Evolutionary conservation across 1,140 invertebrate species (phyloP).

Genomic region (Littorina saxatilis): DNA sequence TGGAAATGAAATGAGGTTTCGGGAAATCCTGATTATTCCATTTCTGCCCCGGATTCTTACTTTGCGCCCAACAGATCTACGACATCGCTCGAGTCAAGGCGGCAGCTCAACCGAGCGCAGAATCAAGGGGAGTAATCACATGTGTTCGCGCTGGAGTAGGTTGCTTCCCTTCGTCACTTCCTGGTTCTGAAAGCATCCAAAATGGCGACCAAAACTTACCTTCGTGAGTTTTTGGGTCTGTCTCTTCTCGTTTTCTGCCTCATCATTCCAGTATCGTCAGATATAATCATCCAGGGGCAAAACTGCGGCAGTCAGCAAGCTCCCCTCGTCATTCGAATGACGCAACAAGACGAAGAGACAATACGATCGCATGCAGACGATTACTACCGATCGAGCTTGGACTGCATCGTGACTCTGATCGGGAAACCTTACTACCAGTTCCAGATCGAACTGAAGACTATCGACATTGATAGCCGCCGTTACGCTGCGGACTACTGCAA

Average conservation of each 20-base stretch:
- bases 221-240: neutral
- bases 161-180: conserved; percentile 11
- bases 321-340: conserved; percentile 46
- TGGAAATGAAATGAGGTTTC: too few species aligned
- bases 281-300: conserved; percentile 51
- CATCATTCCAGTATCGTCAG: conserved; percentile 40
- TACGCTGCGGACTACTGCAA: conserved; percentile 37
- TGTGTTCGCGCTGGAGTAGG: too few species aligned
- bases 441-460: conserved; percentile 41
- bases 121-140: too few species aligned
- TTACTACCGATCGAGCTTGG: conserved; percentile 45
- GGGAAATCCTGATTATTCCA: too few species aligned
- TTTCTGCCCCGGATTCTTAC: too few species aligned
- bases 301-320: conserved; percentile 49
- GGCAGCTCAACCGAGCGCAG: too few species aligned
- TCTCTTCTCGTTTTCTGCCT: neutral
- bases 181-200: conserved; percentile 26
- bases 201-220: neutral
- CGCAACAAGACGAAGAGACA: conserved; percentile 44
- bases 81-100: too few species aligned
- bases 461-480: conserved; percentile 53
- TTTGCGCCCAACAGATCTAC: too few species aligned
- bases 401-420: conserved; percentile 59
- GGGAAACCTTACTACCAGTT: conserved; percentile 56
- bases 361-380: conserved; percentile 51